Percentiles rank a stretch among this genome's conserved stretches.
Evolutionary conservation across 2,797 vertebrate species (phyloP).

Genomic region (Lagorchestes hirsutus): DNA sequence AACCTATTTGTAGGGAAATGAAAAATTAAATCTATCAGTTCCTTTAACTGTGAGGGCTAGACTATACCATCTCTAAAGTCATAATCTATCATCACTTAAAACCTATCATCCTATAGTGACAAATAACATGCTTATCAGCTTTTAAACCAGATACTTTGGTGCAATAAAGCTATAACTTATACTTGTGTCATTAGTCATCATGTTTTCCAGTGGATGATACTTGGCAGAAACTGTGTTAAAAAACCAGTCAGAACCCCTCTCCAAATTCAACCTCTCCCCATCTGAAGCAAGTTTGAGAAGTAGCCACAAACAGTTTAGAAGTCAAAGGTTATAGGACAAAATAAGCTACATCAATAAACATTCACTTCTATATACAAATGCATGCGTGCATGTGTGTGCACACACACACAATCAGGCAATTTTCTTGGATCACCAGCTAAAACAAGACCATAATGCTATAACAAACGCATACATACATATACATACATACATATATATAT

Average conservation of each 20-base stretch:
- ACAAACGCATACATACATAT: no score
- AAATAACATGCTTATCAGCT: background rate
- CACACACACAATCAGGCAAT: background rate
- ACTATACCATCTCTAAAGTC: background rate
- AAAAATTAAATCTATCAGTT: background rate
- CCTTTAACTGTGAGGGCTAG: background rate
- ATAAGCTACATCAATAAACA: background rate
- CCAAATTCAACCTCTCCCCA: background rate
- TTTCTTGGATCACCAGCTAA: background rate
- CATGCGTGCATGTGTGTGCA: no score
- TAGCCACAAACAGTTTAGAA: background rate
- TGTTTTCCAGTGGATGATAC: background rate
- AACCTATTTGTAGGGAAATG: background rate
- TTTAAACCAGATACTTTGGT: background rate
- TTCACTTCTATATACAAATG: background rate
- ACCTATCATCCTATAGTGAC: background rate
- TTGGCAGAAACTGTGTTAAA: background rate
- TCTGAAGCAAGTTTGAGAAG: background rate
- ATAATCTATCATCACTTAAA: background rate
- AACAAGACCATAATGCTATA: background rate
- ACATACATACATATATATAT: no score
- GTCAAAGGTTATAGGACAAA: background rate
- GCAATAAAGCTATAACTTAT: background rate
- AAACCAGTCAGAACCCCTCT: background rate
- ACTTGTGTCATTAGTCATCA: background rate